phyloP scores from a whole-genome alignment of 2,888 invertebrate species.

The Tridacna crocea region DNA sequence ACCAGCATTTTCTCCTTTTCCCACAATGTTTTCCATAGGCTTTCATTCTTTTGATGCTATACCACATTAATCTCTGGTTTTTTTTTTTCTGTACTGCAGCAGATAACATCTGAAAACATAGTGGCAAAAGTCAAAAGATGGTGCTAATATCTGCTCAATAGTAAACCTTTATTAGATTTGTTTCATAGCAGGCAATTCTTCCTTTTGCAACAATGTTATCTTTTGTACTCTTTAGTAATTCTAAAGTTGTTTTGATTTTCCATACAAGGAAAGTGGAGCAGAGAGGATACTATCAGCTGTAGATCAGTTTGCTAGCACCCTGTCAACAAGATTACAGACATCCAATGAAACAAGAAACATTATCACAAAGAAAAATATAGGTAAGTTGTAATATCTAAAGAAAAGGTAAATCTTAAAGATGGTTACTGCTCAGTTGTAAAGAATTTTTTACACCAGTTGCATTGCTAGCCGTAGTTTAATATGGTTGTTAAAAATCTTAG shows the following conservation, averaged over 20 bases:
- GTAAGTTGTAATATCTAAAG: not conserved
- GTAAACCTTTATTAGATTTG: no score
- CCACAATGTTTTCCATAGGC: no score
- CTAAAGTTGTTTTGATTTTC: no score
- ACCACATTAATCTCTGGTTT: not conserved
- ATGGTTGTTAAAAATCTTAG: not conserved
- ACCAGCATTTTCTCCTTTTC: no score
- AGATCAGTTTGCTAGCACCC: not conserved
- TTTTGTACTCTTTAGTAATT: no score
- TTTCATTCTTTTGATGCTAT: not conserved
- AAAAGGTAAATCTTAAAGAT: no score
- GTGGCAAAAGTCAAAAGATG: no score
- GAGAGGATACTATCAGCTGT: slow-evolving; percentile 10
- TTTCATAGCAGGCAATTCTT: no score
- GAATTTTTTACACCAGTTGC: not conserved
- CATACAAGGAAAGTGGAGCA: slow-evolving; percentile 8
- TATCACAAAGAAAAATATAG: slow-evolving; percentile 6
- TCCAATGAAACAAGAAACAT: slow-evolving; percentile 7
- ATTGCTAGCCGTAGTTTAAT: not conserved
- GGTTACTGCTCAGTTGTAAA: not conserved
- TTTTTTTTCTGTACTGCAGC: no score
- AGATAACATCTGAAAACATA: no score
- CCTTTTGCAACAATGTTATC: no score
- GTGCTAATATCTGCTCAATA: no score
- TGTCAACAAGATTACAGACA: not conserved